Percentiles rank a stretch among this genome's conserved stretches.
phyloP scores from a whole-genome alignment of 2,888 invertebrate species.

The Acanthosepion pharaonis region DNA sequence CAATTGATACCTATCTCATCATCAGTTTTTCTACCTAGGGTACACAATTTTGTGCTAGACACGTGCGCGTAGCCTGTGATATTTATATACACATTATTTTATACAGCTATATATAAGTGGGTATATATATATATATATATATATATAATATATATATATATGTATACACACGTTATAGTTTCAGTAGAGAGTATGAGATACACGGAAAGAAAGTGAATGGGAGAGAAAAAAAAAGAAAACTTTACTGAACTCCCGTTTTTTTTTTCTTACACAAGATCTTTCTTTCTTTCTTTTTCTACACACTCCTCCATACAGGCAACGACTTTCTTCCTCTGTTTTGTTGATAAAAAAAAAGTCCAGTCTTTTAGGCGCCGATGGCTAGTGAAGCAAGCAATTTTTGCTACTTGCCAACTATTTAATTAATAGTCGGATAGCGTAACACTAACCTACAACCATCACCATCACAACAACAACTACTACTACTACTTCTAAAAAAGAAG shows the following conservation, averaged over 20 bases:
- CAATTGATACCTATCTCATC: neutral
- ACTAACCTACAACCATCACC: neutral
- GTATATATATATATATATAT: neutral
- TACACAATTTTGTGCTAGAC: too few relatives aligned
- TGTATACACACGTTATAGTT: neutral
- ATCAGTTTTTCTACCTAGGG: neutral
- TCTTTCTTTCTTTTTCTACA: neutral
- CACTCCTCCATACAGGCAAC: neutral
- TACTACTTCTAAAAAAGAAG: neutral
- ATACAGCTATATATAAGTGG: neutral
- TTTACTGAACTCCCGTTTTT: neutral
- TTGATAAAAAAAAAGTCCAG: neutral
- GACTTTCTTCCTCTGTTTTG: neutral
- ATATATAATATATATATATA: neutral
- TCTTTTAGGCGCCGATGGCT: neutral
- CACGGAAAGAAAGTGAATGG: too few relatives aligned
- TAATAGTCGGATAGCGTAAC: neutral
- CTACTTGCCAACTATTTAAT: neutral
- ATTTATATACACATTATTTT: too few relatives aligned
- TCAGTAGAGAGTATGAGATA: neutral
- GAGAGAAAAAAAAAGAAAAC: neutral
- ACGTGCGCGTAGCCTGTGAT: neutral
- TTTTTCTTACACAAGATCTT: neutral
- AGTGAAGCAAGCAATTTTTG: neutral
- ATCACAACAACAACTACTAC: neutral